Evolutionary conservation across 2,113 vertebrate genomes (phyloP).

Genomic region (Turnix velox): DNA sequence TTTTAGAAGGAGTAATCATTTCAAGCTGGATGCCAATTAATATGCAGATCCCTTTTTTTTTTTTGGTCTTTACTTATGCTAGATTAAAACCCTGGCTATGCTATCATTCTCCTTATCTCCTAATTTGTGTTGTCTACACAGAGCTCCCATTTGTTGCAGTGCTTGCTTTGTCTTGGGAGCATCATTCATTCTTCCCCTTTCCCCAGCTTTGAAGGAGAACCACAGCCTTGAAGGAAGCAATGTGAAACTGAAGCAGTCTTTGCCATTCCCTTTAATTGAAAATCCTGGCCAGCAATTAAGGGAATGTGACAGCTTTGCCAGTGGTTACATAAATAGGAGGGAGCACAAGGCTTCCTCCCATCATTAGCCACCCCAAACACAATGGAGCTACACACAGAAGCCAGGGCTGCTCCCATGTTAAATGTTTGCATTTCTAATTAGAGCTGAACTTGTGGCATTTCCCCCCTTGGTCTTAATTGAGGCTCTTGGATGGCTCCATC

Average conservation of each 20-base stretch:
- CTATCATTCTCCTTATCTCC: neutral
- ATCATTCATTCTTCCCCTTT: neutral
- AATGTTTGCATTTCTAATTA: constrained; percentile 58
- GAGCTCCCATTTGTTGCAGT: neutral
- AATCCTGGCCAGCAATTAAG: neutral
- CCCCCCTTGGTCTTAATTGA: neutral
- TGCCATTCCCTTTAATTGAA: neutral
- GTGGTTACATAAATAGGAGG: neutral
- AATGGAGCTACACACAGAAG: neutral
- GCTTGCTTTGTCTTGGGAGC: neutral
- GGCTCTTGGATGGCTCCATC: neutral
- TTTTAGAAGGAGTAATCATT: neutral
- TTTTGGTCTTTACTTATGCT: neutral
- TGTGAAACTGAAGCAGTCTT: neutral
- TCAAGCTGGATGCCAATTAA: neutral
- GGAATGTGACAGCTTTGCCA: constrained; percentile 27
- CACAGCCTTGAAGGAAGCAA: neutral
- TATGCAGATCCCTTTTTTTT: neutral
- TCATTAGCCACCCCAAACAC: neutral
- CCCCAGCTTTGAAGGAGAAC: neutral
- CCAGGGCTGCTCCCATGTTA: neutral
- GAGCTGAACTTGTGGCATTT: neutral
- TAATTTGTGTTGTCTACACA: neutral
- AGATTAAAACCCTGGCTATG: neutral
- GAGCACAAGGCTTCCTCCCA: neutral